Evolutionary conservation across 2,888 invertebrate species (phyloP).

Genomic region (Lissonota sp.): DNA sequence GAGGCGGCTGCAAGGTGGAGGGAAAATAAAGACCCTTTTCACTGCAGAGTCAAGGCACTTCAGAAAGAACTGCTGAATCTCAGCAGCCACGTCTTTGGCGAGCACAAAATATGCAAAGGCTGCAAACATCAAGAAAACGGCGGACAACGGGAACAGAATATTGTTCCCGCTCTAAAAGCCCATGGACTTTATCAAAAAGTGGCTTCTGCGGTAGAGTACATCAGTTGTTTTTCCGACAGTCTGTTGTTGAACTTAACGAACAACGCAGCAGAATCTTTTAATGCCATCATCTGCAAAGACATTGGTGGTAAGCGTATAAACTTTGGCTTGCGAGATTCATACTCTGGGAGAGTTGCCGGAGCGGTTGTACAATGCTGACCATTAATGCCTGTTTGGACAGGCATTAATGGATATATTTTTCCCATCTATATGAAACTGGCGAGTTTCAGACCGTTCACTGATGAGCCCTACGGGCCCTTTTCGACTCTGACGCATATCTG

Average conservation of each 20-base stretch:
- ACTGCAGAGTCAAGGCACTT: slow-evolving; percentile 26
- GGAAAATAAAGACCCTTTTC: neutral
- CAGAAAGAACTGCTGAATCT: slow-evolving; percentile 60
- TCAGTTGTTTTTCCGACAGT: too few relatives aligned
- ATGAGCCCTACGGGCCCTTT: too few relatives aligned
- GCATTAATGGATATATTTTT: too few relatives aligned
- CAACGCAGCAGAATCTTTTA: too few relatives aligned
- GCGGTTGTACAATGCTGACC: slow-evolving; percentile 67
- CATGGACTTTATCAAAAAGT: slow-evolving; percentile 54
- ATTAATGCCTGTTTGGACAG: too few relatives aligned
- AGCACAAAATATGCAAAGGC: slow-evolving; percentile 56
- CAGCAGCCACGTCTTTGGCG: slow-evolving; percentile 65
- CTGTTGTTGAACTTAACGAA: too few relatives aligned
- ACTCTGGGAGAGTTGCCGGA: slow-evolving; percentile 73
- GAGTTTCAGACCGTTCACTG: too few relatives aligned
- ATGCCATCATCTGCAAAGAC: slow-evolving; percentile 50
- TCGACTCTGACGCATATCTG: too few relatives aligned
- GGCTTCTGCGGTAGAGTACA: slow-evolving; percentile 22
- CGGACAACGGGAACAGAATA: slow-evolving; percentile 35
- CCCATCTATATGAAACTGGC: too few relatives aligned
- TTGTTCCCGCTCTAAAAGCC: slow-evolving; percentile 34
- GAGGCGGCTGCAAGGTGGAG: too few relatives aligned
- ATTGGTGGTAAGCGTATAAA: slow-evolving; percentile 71
- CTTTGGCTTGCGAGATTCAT: slow-evolving; percentile 69
- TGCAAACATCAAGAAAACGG: slow-evolving; percentile 6